A percentile compares a stretch with the other conserved stretches of the same genome.
These are phyloP conservation scores for Scolopax mira DNA, from an alignment of 2,113 vertebrate species.

Conservation along the genomic window DNA sequence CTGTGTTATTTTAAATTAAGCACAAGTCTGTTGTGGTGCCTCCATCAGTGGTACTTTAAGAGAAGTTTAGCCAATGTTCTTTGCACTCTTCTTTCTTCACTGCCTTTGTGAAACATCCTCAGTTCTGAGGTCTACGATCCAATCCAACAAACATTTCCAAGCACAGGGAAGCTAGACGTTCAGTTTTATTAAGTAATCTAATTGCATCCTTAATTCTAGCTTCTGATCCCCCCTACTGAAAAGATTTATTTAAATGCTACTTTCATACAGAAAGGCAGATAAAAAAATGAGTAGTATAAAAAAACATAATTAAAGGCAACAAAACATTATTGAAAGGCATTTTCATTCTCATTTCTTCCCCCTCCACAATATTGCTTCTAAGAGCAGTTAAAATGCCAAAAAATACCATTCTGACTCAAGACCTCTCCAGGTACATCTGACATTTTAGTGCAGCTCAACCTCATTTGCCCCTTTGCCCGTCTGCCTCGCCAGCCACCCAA, in stretches of 20 bases:
- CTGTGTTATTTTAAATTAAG: neutral
- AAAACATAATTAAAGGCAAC: neutral
- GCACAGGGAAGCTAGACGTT: neutral
- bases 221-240: neutral
- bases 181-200: neutral
- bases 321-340: neutral
- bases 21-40: neutral
- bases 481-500: constrained; percentile 39
- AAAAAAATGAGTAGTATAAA: neutral
- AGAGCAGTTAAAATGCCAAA: neutral
- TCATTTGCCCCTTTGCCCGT: neutral
- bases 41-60: neutral
- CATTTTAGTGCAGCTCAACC: constrained; percentile 33
- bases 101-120: neutral
- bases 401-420: neutral
- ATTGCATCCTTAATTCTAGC: neutral
- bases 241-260: neutral
- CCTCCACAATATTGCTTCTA: neutral
- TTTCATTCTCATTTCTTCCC: neutral
- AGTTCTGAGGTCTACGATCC: neutral
- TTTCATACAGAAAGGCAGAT: neutral
- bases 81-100: neutral
- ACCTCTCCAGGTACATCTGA: neutral
- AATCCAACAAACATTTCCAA: neutral
- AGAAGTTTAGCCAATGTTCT: neutral